Evolutionary conservation across 2,888 invertebrate genomes (phyloP).

Genomic region (Acrobasis suavella): DNA sequence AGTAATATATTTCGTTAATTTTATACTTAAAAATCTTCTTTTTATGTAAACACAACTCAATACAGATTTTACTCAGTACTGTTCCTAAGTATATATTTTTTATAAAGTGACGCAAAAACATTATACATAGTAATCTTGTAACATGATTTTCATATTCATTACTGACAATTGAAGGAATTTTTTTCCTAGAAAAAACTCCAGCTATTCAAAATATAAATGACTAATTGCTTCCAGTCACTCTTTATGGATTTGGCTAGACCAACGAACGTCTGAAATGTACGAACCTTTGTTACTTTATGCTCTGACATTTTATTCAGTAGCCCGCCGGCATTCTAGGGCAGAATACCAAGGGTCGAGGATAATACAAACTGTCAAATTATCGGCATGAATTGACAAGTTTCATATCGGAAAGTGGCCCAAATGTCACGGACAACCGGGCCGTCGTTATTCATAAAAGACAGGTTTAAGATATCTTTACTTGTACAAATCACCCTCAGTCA

Average conservation of each 20-base stretch:
- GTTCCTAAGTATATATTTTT: too few species aligned
- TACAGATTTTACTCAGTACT: too few species aligned
- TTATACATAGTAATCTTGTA: too few species aligned
- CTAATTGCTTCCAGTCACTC: neutral
- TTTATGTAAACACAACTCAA: too few species aligned
- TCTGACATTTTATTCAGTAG: constrained; percentile 6
- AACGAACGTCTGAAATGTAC: neutral
- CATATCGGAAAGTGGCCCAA: constrained; percentile 11
- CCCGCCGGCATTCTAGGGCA: neutral
- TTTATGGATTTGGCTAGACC: too few species aligned
- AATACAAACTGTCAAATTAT: constrained; percentile 18
- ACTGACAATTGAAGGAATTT: neutral
- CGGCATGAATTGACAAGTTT: constrained; percentile 16
- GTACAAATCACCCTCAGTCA: constrained; percentile 2
- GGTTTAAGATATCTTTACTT: neutral
- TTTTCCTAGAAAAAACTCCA: neutral
- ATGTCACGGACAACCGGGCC: constrained; percentile 15
- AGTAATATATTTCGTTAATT: too few species aligned
- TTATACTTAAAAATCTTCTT: too few species aligned
- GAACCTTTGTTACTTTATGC: constrained; percentile 7
- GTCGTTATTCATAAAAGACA: neutral
- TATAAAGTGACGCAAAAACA: too few species aligned
- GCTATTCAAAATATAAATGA: neutral
- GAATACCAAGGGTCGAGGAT: constrained; percentile 6
- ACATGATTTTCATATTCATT: too few species aligned